Evolutionary conservation across 2,113 vertebrate species (phyloP).

Genomic region (Plecturocebus donacophilus): DNA sequence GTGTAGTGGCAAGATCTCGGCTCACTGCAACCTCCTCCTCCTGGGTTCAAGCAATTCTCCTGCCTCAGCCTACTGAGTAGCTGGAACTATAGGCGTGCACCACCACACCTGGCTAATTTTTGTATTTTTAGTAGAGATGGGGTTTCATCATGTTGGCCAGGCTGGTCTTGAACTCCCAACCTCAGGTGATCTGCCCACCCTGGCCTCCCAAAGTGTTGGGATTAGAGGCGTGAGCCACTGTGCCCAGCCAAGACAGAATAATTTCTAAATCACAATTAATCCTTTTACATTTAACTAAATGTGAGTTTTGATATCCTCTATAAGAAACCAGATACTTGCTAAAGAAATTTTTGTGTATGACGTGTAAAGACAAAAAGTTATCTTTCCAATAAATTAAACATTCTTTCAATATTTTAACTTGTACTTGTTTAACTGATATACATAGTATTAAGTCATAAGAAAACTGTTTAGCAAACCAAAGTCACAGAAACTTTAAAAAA

Average conservation of each 20-base stretch:
- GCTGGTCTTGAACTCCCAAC: no score
- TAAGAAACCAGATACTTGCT: neutral
- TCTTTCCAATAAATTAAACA: neutral
- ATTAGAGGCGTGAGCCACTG: no score
- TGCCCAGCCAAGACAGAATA: neutral
- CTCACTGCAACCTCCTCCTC: no score
- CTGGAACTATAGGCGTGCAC: no score
- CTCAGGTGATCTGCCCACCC: no score
- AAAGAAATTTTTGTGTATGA: neutral
- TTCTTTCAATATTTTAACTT: neutral
- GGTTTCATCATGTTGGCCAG: no score
- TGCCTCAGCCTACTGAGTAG: no score
- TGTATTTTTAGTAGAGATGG: no score
- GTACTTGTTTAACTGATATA: neutral
- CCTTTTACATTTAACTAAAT: neutral
- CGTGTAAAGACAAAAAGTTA: neutral
- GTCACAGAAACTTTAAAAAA: neutral
- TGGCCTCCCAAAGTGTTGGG: no score
- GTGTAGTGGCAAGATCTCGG: no score
- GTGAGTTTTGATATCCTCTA: neutral
- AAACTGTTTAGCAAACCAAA: slow-evolving; percentile 13
- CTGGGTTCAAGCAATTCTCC: no score
- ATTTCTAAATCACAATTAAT: neutral
- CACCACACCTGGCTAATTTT: no score
- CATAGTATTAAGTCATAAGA: slow-evolving; percentile 28